Evolutionary conservation across 2,797 vertebrate genomes (phyloP), one percentile per base, ranked within the genome.

Genomic region (Malacoraja senta): DNA sequence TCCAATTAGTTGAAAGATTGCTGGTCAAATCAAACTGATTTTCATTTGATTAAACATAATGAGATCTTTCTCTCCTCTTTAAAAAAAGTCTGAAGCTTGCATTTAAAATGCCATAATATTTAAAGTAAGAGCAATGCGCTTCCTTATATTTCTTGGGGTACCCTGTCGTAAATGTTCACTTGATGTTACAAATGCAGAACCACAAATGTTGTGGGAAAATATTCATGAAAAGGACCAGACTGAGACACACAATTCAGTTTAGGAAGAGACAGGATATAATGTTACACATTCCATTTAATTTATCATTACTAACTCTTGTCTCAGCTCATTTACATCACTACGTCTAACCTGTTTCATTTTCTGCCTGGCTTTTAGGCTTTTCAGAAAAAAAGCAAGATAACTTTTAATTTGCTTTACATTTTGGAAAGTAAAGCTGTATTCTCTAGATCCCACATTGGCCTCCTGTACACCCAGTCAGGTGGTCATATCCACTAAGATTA

Each of bases 21-120:
- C 58, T 92, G 32, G 38, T 58, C 44, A 92, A 92, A 91, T 35
- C 65, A 44, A 91, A 74, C 12, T 72, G 38, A 71, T 91, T 74
- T 91, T 91, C 8, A 29, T 74, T 65, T 91, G 90, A 17, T 74
- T 91, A 26, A 58, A 71, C 71, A n/a, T 74, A 91, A 76, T 76
- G 38, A 76, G 35, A 58, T 76, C n/a, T 92, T 26, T 76, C 35
- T 53, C 68, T 26, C 72, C 13, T 68, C 63, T 24, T 92, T 74
- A 74, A 65, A 71, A 71, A 71, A 21, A 15, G n/a, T 58, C 35
- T 68, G 32, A 35, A 38, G 24, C 3, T 74, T 92, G 53, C 71
- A 92, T 76, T 92, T 38, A 35, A 92, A 76, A 74, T 58, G 26
- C 8, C 7, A 53, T 26, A 53, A 74, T 58, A 92, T 76, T 76